Evolutionary conservation across 2,113 vertebrate species (phyloP).

Genomic region (Agapornis roseicollis): DNA sequence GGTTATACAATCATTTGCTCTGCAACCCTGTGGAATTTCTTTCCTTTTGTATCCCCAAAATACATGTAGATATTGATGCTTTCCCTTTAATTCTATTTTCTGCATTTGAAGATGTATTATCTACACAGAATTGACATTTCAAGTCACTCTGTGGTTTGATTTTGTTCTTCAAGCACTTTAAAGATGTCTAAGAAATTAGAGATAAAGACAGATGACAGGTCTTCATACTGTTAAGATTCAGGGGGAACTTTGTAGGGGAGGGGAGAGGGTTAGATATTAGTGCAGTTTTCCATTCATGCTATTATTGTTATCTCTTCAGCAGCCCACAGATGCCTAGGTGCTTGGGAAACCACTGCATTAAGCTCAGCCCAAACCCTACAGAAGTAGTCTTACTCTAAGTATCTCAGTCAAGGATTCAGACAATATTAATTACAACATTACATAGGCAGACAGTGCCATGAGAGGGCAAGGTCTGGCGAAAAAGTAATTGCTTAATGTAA

Average conservation of each 20-base stretch:
- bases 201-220: background rate
- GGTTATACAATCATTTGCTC: conserved; percentile 8
- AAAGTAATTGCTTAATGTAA: background rate
- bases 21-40: background rate
- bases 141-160: background rate
- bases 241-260: rapidly evolving
- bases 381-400: background rate
- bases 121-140: background rate
- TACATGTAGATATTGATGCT: background rate
- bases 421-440: background rate
- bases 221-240: background rate
- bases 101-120: background rate
- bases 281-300: background rate
- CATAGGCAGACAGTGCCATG: background rate
- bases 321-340: background rate
- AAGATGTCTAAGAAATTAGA: background rate
- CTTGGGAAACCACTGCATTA: background rate
- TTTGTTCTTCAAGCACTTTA: background rate
- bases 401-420: background rate
- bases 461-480: background rate
- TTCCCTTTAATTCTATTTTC: background rate
- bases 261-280: background rate
- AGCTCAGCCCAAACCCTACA: background rate
- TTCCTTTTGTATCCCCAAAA: background rate
- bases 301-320: background rate